Base-by-base conservation (phyloP, 2,888 invertebrate genomes). In the Stramonita haemastoma region DNA sequence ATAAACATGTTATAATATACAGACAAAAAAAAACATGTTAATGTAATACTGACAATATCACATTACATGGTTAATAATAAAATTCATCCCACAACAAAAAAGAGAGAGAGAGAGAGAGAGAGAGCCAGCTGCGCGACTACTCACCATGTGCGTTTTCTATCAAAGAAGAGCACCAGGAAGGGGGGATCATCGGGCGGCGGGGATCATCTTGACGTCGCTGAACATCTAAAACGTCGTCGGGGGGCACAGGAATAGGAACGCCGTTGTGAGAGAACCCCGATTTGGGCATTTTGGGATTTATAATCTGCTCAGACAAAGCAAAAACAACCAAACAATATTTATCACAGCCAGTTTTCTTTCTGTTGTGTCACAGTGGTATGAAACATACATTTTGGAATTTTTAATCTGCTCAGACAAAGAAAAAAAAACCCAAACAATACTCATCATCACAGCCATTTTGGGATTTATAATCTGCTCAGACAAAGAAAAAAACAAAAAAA, bases 171-270 rank as follows among this genome's bases (percentile, higher is more conserved):
- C 36, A 99, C 98, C 85, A 99, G 97, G 96, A 98, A 98, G 22
- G 98, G 97, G 6, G 98, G 97, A 92, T 98, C 98, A 6, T 97
- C 97, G 98, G 98, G 96, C 98, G 98, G 93, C 97, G 94, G 91
- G 94, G 95, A 86, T 99, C 96, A 57, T 97, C 98, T 46, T 46
- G 98, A 96, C 98, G 98, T 93, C 97, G 94, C 92, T 94, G 95
- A 86, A 99, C 96, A 60, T 97, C 98, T 57, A 99, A 96, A 0
- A 99, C 99, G 95, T 99, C 98, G 93, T 98, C 97, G 0, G 99
- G 99, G 6, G 99, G 99, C 0, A 98, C 98, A 0, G 99, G 99
- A 91, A 99, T 97, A 0, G 99, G 98, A 0, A 99, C 98, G 57
- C 98, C 98, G 96, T 98, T 98, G 96, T 99, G 98, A 86, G 98